Base-by-base conservation (phyloP, 2,797 vertebrate genomes). In the Rhodeus uyekii region DNA sequence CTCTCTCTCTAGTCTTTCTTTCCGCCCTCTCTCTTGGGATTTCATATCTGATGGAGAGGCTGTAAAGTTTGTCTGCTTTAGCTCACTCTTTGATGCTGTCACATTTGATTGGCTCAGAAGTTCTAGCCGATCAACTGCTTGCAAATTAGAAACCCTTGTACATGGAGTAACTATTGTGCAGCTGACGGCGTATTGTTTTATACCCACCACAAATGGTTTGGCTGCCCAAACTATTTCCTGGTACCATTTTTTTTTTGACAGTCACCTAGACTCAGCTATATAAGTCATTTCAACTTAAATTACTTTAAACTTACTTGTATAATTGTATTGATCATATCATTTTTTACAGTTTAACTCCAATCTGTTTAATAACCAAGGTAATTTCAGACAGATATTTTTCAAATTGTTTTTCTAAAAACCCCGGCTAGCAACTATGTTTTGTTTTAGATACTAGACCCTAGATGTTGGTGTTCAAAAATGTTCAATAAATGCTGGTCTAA, bases 81-180 rank as follows among this genome's bases (percentile, higher is more conserved):
- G 90, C 89, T 92, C 90, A 87, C 86, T 90, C 93, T 94, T 93
- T 94, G 92, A 93, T 91, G 91, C 93, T 91, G 93, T 93, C 93
- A 93, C 93, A 92, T 94, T 88, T 88, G 86, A 93, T 94, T 88
- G 89, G 90, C 88, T 94, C 93, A 93, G 89, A 87, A 91, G 91
- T 94, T 94, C 91, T 93, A 90, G 91, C 89, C 91, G 88, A 92
- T 94, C 92, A 92, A 91, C 85, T 87, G 87, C 90, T 92, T 91
- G 93, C 91, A 92, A 92, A 93, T 94, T 89, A 93, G 90, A 87
- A 88, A 84, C 79, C 63, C 83, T 85, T 55, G 81, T 85, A 83
- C 84, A 87, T 55, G 85, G 77, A 75, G 67, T 74, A 88, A 87
- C 83, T 82, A 83, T 86, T 81, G 79, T 79, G 82, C 80, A 86